phyloP scores from a whole-genome alignment of 2,888 invertebrate species.

The Pheosia tremula region DNA sequence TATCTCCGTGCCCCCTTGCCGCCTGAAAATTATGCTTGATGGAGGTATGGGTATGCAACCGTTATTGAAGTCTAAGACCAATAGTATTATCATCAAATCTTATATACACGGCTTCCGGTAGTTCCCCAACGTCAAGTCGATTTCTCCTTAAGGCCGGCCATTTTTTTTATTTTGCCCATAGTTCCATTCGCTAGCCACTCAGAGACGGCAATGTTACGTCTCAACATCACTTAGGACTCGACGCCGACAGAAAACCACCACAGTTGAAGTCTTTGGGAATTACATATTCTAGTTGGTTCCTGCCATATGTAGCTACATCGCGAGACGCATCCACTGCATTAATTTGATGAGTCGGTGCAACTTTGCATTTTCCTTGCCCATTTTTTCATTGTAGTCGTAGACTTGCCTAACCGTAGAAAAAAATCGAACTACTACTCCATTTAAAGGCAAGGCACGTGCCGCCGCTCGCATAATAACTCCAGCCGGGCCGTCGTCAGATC shows the following conservation, averaged over 20 bases:
- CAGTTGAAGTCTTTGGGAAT: constrained; percentile 9
- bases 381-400: constrained; percentile 11
- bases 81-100: constrained; percentile 16
- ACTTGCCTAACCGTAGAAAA: constrained; percentile 6
- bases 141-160: constrained; percentile 24
- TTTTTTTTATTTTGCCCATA: constrained; percentile 16
- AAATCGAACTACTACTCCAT: constrained; percentile 4
- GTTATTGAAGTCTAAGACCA: constrained; percentile 8
- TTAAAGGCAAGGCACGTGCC: constrained; percentile 5
- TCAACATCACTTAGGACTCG: constrained; percentile 8
- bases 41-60: constrained; percentile 11
- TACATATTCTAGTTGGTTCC: constrained; percentile 22
- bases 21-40: constrained; percentile 26
- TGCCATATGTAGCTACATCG: constrained; percentile 11
- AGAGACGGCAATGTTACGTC: constrained; percentile 3
- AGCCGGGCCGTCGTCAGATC: constrained; percentile 32
- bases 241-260: constrained; percentile 6
- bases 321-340: constrained; percentile 14
- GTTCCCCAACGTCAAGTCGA: constrained; percentile 9
- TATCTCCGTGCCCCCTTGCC: constrained; percentile 32
- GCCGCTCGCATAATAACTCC: constrained; percentile 31
- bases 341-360: constrained; percentile 6
- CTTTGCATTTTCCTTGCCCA: constrained; percentile 13
- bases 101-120: constrained; percentile 10
- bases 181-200: constrained; percentile 12